Base-by-base conservation (phyloP, 2,888 invertebrate species). In the Apeira syringaria region DNA sequence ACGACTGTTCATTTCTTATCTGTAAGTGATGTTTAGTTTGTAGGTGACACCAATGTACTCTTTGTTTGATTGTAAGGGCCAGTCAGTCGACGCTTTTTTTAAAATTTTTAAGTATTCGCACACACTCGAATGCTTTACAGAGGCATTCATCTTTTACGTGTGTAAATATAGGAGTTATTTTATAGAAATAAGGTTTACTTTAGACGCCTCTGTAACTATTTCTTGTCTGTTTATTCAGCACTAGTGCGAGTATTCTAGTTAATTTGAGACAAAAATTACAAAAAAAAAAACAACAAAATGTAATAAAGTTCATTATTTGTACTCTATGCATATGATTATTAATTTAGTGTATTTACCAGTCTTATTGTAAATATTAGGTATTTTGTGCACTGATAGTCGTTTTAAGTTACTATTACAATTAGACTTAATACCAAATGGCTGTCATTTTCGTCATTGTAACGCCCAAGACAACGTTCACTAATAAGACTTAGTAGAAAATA, bases 361-460 rank as follows among this genome's bases (percentile, higher is more conserved):
- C 61, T 68, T 35, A 64, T 59, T 86, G 86, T 88, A 87, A 61
- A 87, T 87, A 82, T 59, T 76, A 82, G 70, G 50, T 78, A 81
- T 67, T 80, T 75, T 69, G 75, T 81, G 86, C 88, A 88, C 88
- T 85, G 85, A 86, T 82, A 80, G 75, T 80, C 61, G 63, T 65
- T 62, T 77, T 84, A 84, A 82, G 83, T 84, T 81, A 75, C 68
- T 76, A 47, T 66, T 42, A 56, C 71, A 55, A 48, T 64, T 81
- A 80, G 76, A 51, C 69, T 63, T 77, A 72, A 66, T 74, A 71
- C 66, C 59, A 74, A 74, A 82, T 79, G 85, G 83, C 85, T 86
- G 83, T 87, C 80, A 77, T 67, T 63, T 74, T 74, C 62, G 71
- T 61, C 62, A 67, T 63, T 64, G 59, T 64, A 61, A 67, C 59